A percentile compares a stretch with the other conserved stretches of the same genome.
Evolutionary conservation across 2,888 invertebrate species (phyloP).

Genomic region (Anorthoa munda): DNA sequence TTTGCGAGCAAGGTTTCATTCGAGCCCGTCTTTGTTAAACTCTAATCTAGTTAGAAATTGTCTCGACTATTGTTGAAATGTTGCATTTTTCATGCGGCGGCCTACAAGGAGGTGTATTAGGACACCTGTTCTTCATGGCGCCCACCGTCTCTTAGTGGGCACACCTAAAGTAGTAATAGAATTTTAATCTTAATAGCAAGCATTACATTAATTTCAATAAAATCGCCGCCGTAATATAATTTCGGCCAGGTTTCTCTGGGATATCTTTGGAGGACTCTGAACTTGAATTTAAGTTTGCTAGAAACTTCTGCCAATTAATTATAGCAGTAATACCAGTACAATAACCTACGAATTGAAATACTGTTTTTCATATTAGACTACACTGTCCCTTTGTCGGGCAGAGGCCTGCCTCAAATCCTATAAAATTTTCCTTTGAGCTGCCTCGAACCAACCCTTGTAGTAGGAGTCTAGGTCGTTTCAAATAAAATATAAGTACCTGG

Average conservation of each 20-base stretch:
- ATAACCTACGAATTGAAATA: neutral
- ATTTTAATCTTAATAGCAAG: neutral
- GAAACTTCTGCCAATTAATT: neutral
- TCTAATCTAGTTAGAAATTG: neutral
- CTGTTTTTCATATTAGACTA: neutral
- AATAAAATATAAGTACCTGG: neutral
- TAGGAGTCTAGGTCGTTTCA: neutral
- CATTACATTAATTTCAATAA: neutral
- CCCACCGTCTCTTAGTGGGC: neutral
- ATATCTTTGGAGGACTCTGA: neutral
- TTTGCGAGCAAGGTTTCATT: conserved; percentile 13
- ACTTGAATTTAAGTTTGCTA: neutral
- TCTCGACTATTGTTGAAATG: neutral
- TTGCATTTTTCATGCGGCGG: neutral
- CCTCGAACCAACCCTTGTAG: too few species aligned
- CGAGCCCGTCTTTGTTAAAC: neutral
- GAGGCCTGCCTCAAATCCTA: too few species aligned
- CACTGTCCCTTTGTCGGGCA: too few species aligned
- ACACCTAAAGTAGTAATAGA: neutral
- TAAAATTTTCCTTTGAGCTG: too few species aligned
- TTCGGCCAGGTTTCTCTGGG: neutral
- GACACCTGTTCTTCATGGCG: neutral
- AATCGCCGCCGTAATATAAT: neutral
- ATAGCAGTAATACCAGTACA: neutral
- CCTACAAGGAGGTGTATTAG: neutral